phyloP scores from a whole-genome alignment of 2,888 invertebrate species.

The Hartigia nigra region DNA sequence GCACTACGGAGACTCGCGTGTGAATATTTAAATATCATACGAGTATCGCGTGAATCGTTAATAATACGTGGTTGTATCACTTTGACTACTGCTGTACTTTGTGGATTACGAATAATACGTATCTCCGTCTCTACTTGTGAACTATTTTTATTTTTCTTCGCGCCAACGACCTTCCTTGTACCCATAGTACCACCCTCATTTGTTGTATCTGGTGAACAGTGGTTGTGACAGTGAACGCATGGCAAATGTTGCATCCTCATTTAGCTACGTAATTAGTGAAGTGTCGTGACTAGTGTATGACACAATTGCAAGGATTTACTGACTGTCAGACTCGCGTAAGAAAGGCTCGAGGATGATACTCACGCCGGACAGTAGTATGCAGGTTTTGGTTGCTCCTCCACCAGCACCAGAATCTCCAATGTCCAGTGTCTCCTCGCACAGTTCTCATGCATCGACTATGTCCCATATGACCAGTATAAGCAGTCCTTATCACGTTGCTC shows the following conservation, averaged over 20 bases:
- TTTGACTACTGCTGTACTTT: neutral
- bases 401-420: slow-evolving; percentile 69
- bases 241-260: neutral
- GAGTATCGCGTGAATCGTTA: no score
- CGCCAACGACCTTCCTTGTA: neutral
- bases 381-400: slow-evolving; percentile 62
- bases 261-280: slow-evolving; percentile 29
- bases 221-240: slow-evolving; percentile 1
- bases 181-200: neutral
- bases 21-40: neutral
- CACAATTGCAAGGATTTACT: slow-evolving; percentile 2
- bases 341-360: slow-evolving; percentile 69
- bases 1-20: neutral
- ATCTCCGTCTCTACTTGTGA: neutral
- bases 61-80: no score
- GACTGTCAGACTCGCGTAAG: slow-evolving; percentile 14
- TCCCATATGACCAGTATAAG: slow-evolving; percentile 42
- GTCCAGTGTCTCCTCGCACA: slow-evolving; percentile 63
- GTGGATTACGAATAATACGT: neutral
- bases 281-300: slow-evolving; percentile 40
- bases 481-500: slow-evolving; percentile 50
- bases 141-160: neutral
- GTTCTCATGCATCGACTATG: slow-evolving; percentile 37
- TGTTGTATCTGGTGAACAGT: slow-evolving; percentile 3
- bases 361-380: slow-evolving; percentile 76